A percentile compares a stretch with the other conserved stretches of the same genome.
These are phyloP conservation scores for Lordiphosa collinella DNA, from an alignment of 1,140 invertebrate genomes.

Conservation along the genomic window DNA sequence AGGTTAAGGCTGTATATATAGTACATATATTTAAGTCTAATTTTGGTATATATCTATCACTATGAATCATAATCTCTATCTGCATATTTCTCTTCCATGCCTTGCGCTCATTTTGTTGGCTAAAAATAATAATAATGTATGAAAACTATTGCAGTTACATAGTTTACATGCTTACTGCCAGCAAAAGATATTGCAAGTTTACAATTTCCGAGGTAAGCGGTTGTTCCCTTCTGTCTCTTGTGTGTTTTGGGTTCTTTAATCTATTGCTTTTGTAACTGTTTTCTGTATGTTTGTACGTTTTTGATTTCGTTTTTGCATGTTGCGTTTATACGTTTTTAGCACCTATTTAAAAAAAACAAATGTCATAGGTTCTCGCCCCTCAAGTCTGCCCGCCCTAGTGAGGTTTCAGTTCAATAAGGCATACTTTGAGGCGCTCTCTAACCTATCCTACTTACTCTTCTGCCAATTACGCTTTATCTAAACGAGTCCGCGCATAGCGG, in stretches of 20 bases:
- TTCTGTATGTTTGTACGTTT: conserved; percentile 10
- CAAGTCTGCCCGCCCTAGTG: conserved; percentile 29
- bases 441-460: conserved; percentile 8
- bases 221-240: conserved; percentile 19
- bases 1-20: conserved; percentile 24
- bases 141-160: conserved; percentile 64
- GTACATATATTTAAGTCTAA: conserved; percentile 23
- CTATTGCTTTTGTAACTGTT: conserved; percentile 21
- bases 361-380: conserved; percentile 20
- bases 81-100: conserved; percentile 58
- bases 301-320: conserved; percentile 31
- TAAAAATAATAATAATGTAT: conserved; percentile 32
- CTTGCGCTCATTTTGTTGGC: conserved; percentile 58
- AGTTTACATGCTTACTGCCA: conserved; percentile 78
- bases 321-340: conserved; percentile 3
- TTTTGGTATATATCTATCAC: conserved; percentile 1
- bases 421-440: conserved; percentile 34
- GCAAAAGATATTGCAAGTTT: conserved; percentile 78
- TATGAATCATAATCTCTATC: conserved; percentile 29
- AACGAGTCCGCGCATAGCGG: conserved; percentile 33
- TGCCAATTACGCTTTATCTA: conserved; percentile 44
- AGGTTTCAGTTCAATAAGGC: conserved; percentile 52
- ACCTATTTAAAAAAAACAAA: conserved; percentile 44
- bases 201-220: conserved; percentile 79
- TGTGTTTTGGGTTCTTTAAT: conserved; percentile 15